Evolutionary conservation across 2,888 invertebrate species (phyloP).

Genomic region (Drosophila pseudotalamancana): DNA sequence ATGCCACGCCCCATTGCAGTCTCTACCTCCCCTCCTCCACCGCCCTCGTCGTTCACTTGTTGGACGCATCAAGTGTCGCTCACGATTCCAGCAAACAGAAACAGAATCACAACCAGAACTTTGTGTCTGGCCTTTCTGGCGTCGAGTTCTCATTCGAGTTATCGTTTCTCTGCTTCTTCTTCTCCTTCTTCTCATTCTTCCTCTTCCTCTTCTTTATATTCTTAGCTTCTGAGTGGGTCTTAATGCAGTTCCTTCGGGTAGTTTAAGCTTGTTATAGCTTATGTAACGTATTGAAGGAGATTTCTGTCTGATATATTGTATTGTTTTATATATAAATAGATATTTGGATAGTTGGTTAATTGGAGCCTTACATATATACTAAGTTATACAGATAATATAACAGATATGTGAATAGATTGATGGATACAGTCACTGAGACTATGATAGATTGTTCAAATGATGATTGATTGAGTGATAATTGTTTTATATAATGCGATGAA

Average conservation of each 20-base stretch:
- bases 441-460: too few relatives aligned
- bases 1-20: not conserved
- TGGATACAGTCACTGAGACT: too few relatives aligned
- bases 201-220: slow-evolving; percentile 6
- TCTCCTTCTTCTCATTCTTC: too few relatives aligned
- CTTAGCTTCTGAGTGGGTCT: slow-evolving; percentile 20
- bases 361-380: too few relatives aligned
- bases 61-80: slow-evolving; percentile 46
- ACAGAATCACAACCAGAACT: slow-evolving; percentile 5
- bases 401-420: too few relatives aligned
- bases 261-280: not conserved
- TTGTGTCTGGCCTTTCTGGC: slow-evolving; percentile 19
- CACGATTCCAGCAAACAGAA: slow-evolving; percentile 32
- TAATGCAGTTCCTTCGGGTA: not conserved
- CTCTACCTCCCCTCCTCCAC: slow-evolving; percentile 2
- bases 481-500: too few relatives aligned
- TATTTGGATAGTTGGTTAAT: too few relatives aligned
- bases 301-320: too few relatives aligned
- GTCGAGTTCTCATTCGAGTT: not conserved
- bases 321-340: too few relatives aligned
- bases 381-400: too few relatives aligned
- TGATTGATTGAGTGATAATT: too few relatives aligned
- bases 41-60: slow-evolving; percentile 12
- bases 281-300: not conserved
- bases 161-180: too few relatives aligned